Evolutionary conservation across 2,797 vertebrate species (phyloP).

Genomic region (Loriculus beryllinus): DNA sequence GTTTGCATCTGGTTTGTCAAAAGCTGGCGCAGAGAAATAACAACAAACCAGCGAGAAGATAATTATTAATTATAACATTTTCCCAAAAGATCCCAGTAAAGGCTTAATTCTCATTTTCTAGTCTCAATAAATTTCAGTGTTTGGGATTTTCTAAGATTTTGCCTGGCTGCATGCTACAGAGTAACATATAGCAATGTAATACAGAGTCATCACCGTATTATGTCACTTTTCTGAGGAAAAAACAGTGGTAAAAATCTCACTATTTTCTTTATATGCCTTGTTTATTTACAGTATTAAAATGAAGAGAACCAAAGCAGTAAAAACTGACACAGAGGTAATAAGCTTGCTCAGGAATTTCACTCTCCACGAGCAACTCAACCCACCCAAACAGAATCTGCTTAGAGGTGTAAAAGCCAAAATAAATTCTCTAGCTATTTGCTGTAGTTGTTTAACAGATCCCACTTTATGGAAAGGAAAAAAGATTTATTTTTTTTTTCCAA

Average conservation of each 20-base stretch:
- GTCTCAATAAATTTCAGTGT: background rate
- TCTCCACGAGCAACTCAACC: background rate
- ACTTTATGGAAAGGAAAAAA: background rate
- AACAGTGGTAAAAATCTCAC: background rate
- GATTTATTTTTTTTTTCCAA: background rate
- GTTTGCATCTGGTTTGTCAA: background rate
- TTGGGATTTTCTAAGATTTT: background rate
- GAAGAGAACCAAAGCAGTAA: background rate
- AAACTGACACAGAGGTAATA: background rate
- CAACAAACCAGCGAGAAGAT: background rate
- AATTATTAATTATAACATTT: background rate
- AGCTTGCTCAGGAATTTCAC: background rate
- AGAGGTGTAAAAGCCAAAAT: background rate
- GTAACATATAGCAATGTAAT: background rate
- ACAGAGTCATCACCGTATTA: background rate
- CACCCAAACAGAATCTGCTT: background rate
- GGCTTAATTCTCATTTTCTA: background rate
- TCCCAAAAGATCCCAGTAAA: background rate
- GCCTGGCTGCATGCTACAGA: background rate
- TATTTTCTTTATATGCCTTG: background rate
- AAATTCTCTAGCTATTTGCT: background rate
- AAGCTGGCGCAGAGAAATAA: background rate
- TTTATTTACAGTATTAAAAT: background rate
- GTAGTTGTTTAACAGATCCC: background rate
- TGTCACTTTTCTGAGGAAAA: background rate